Evolutionary conservation across 2,888 invertebrate species (phyloP), one percentile per base, ranked within the genome.

Genomic region (Tortrix viridana): DNA sequence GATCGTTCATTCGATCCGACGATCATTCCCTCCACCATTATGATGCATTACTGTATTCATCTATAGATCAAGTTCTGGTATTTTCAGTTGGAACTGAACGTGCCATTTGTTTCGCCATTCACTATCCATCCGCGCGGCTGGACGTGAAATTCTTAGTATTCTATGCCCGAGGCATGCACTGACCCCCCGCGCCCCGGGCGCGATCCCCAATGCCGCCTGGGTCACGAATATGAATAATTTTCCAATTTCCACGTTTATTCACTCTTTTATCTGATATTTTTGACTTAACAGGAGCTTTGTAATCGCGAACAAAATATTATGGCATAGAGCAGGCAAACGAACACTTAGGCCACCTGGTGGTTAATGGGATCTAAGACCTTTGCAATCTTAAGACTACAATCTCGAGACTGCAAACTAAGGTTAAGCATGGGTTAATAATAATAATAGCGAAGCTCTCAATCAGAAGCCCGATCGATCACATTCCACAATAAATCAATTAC

Each of bases 181-280:
- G 67, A 41, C 22, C 44, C 47, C 41, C 41, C 48, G 53, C 32
- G 52, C 50, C 61, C 44, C 49, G 26, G 62, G 62, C 65, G 20
- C 48, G 61, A 62, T 38, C 65, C 62, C 62, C 57, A 46, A 65
- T 47, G 68, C 62, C 58, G 47, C 43, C 32, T 38, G 77, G 82
- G 79, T 81, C 84, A 77, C 83, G 74, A 80, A 77, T 85, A 86
- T 87, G 88, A 88, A 86, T 86, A 86, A 88, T 88, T 86, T 84
- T 81, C 81, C 83, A 81, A 85, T 86, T 79, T 79, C 79, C 68
- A 74, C 82, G 74, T 81, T 85, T 81, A 82, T 81, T 79, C 81
- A 79, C 79, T 81, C 75, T 77, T 82, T 85, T 85, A 80, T 82
- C 76, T 79, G 73, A 66, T 73, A 69, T 76, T 79, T 79, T 79